Evolutionary conservation across 2,113 vertebrate genomes (phyloP), one percentile per base, ranked within the genome.

Genomic region (Thunnus thynnus): DNA sequence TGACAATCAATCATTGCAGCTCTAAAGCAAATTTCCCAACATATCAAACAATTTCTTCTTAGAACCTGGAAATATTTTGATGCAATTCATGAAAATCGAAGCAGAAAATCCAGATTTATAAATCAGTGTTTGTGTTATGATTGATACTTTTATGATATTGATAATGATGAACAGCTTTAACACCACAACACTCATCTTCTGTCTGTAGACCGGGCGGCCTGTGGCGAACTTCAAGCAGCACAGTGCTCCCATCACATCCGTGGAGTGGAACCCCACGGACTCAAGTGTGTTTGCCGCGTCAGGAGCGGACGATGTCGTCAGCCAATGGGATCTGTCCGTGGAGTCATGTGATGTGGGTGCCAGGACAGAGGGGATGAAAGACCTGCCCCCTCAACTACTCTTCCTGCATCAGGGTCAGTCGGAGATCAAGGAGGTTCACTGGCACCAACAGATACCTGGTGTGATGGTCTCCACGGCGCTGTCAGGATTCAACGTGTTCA

Each of bases 201-300:
- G n/a, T 20, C 54, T 73, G 65, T 60, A 98, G 97, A 93, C 93
- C 0, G 96, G 97, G 4, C 88, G 64, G 4, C 94, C 96, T 0
- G 95, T 97, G 84, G 97, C 97, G 5, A 97, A 92, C 83, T 98
- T 98, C 93, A 98, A 98, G 88, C 97, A 97, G 92, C 97, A 98
- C 70, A 90, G 95, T 4, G 97, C 96, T 0, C 97, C 97, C 0
- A 82, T 98, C 88, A 97, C 97, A 0, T 98, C 97, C 0, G 96
- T 98, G 0, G 95, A 98, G 91, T 98, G 97, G 97, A 96, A 94
- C 91, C 97, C 97, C 0, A 70, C 82, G 17, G 97, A 98, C 88
- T 94, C 96, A 0, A 96, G 97, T 1, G 96, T 98, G 32, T 97
- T 98, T 0, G 97, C 96, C 0, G 97, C 96, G 1, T 93, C 97